Conservation (phyloP, 2,888 invertebrate species). For the Mayetiola destructor region DNA sequence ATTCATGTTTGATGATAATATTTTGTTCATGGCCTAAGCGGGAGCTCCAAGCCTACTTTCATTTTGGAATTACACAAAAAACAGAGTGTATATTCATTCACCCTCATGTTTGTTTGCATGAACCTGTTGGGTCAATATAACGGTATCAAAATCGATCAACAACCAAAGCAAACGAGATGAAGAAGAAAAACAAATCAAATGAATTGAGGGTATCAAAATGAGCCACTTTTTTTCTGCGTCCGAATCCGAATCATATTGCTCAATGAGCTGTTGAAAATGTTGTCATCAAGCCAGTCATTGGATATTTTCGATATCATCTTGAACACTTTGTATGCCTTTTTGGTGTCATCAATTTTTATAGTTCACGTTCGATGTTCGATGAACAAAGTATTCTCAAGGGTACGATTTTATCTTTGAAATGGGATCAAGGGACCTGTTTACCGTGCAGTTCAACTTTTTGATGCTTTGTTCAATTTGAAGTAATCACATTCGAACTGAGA, state of each 20-base stretch:
- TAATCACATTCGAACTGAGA: too few species aligned
- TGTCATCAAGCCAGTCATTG: constrained; percentile 2
- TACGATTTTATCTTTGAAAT: neutral
- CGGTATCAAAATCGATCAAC: neutral
- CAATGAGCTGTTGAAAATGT: constrained; percentile 4
- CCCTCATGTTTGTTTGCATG: neutral
- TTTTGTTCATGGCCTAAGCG: neutral
- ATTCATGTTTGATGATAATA: too few species aligned
- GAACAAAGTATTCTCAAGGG: neutral
- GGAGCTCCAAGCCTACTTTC: too few species aligned
- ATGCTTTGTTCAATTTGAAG: too few species aligned
- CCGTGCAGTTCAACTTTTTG: too few species aligned
- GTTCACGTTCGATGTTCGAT: neutral
- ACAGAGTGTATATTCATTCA: neutral
- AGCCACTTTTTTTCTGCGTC: neutral
- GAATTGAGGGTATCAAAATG: neutral
- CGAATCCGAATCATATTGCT: too few species aligned
- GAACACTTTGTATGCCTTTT: too few species aligned
- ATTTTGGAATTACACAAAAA: too few species aligned
- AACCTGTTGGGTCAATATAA: neutral
- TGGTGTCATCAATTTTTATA: neutral
- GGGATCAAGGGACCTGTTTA: neutral
- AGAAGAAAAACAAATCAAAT: neutral
- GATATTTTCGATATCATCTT: neutral
- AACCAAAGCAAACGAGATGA: neutral